Percentiles rank a stretch among this genome's conserved stretches.
Evolutionary conservation across 2,113 vertebrate genomes (phyloP).

Genomic region (Triplophysa dalaica): DNA sequence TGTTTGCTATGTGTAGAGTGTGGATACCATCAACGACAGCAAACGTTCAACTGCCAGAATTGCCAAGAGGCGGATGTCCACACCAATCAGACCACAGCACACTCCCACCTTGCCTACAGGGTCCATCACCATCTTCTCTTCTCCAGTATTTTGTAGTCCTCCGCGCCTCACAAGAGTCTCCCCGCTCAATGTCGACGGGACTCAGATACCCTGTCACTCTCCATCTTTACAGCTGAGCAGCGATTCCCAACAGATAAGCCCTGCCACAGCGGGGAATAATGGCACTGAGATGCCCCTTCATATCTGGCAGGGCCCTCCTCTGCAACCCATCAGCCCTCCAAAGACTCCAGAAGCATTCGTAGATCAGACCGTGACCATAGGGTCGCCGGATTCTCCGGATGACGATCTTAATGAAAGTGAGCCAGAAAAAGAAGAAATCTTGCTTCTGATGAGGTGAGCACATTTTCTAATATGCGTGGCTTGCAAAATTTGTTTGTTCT

Average conservation of each 20-base stretch:
- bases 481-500: too few relatives aligned
- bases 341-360: constrained; percentile 24
- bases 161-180: constrained; percentile 28
- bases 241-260: constrained; percentile 29
- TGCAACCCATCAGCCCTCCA: constrained; percentile 48
- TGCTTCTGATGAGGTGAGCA: constrained; percentile 41
- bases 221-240: constrained; percentile 34
- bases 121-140: constrained; percentile 30
- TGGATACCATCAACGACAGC: neutral
- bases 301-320: constrained; percentile 46
- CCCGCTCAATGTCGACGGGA: neutral
- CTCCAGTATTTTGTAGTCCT: constrained; percentile 41
- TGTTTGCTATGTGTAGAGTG: constrained; percentile 5
- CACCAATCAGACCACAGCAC: constrained; percentile 11
- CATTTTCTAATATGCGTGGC: too few relatives aligned
- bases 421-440: neutral
- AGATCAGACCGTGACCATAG: constrained; percentile 1
- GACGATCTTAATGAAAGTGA: constrained; percentile 7
- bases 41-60: neutral
- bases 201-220: neutral
- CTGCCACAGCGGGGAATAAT: neutral
- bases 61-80: neutral
- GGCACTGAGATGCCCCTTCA: neutral
- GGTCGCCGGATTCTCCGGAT: neutral
- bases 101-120: neutral